A percentile compares a stretch with the other conserved stretches of the same genome.
phyloP scores from a whole-genome alignment of 1,140 invertebrate genomes.

The Temnothorax curvispinosus region DNA sequence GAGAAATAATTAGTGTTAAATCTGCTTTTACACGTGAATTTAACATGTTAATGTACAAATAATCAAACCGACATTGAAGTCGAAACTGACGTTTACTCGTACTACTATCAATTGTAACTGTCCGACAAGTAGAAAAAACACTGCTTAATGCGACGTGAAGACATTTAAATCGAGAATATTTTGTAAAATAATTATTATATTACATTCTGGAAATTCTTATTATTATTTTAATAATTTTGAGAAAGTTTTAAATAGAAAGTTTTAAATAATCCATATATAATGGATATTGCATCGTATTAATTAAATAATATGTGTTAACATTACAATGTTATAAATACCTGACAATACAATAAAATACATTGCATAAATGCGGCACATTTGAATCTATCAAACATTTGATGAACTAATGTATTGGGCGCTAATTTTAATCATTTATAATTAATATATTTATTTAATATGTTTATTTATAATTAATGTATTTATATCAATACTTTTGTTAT shows the following conservation, averaged over 20 bases:
- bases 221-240: not conserved
- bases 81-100: conserved; percentile 1
- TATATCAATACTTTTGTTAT: not conserved
- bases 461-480: not conserved
- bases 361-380: not conserved
- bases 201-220: not conserved
- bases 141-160: not conserved
- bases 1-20: not conserved
- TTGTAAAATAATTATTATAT: not conserved
- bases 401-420: not conserved
- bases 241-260: not conserved
- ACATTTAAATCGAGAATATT: not conserved
- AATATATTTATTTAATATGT: not conserved
- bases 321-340: conserved; percentile 1
- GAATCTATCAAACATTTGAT: conserved; percentile 21
- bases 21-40: not conserved
- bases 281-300: not conserved
- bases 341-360: conserved; percentile 6
- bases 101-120: conserved; percentile 14
- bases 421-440: conserved; percentile 24
- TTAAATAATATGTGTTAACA: conserved; percentile 8
- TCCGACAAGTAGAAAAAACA: not conserved
- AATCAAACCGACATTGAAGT: not conserved
- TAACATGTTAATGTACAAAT: not conserved
- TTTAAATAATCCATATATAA: not conserved